Percentiles rank a stretch among this genome's conserved stretches.
Conservation (phyloP, 2,113 vertebrate species). For the Nothocercus julius region DNA sequence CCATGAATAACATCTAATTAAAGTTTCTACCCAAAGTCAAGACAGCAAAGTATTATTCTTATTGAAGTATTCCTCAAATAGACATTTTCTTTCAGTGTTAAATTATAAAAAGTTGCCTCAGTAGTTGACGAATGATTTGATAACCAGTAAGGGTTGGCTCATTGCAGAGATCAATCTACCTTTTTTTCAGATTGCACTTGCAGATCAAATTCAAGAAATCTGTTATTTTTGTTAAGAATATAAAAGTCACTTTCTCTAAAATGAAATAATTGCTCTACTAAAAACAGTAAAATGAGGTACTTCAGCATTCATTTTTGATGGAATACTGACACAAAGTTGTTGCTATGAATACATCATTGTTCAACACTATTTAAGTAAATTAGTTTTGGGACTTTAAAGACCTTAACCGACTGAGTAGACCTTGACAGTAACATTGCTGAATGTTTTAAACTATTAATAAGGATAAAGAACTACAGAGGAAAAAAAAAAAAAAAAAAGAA, state of each 20-base stretch:
- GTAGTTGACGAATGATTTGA: background rate
- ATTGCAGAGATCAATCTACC: accelerated
- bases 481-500: background rate
- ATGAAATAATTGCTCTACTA: background rate
- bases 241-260: background rate
- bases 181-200: background rate
- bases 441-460: background rate
- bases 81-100: background rate
- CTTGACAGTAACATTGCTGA: background rate
- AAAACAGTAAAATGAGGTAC: background rate
- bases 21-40: background rate
- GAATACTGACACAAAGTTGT: background rate
- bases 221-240: background rate
- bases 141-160: background rate
- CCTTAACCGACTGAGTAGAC: background rate
- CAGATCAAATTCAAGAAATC: background rate
- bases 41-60: background rate
- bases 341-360: background rate
- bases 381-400: background rate
- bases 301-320: background rate
- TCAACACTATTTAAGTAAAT: background rate
- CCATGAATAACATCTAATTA: background rate
- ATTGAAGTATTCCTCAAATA: background rate
- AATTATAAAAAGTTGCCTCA: background rate
- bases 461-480: background rate